Percentiles rank a stretch among this genome's conserved stretches.
Conservation (phyloP, 2,797 vertebrate genomes). For the Sebastes wilsoni region DNA sequence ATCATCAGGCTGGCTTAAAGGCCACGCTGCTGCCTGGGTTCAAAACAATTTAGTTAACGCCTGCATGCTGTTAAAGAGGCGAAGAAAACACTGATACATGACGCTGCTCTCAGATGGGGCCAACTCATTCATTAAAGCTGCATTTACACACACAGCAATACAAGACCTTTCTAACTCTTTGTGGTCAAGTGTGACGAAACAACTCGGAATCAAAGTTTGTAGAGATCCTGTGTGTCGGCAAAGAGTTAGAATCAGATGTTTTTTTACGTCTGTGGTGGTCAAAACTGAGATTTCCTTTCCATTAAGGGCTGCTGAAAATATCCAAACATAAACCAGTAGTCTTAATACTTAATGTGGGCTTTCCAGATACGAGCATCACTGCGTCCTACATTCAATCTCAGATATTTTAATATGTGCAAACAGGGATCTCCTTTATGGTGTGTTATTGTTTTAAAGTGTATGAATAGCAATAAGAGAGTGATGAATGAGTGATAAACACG, state of each 20-base stretch:
- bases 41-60: background rate
- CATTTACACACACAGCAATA: slow-evolving; percentile 23
- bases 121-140: slow-evolving; percentile 37
- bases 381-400: slow-evolving; percentile 48
- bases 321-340: slow-evolving; percentile 1
- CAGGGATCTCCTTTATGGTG: slow-evolving; percentile 24
- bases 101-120: slow-evolving; percentile 2
- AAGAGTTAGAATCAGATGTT: slow-evolving; percentile 13
- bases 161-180: slow-evolving; percentile 20
- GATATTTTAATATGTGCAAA: slow-evolving; percentile 57
- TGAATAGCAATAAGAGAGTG: slow-evolving; percentile 16
- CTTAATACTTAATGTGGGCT: background rate
- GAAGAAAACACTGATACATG: slow-evolving; percentile 31
- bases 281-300: slow-evolving; percentile 1
- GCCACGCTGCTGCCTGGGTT: background rate
- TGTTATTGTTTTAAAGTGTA: background rate
- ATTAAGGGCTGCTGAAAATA: background rate
- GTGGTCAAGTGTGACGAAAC: background rate
- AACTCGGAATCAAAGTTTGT: background rate
- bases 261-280: background rate
- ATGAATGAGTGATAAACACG: slow-evolving; percentile 22
- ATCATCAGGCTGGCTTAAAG: slow-evolving; percentile 1
- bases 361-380: slow-evolving; percentile 7
- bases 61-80: slow-evolving; percentile 36
- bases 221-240: background rate